Conservation (phyloP, 37 sponge, comb jelly and placozoan species). For the Agelas oroides region DNA sequence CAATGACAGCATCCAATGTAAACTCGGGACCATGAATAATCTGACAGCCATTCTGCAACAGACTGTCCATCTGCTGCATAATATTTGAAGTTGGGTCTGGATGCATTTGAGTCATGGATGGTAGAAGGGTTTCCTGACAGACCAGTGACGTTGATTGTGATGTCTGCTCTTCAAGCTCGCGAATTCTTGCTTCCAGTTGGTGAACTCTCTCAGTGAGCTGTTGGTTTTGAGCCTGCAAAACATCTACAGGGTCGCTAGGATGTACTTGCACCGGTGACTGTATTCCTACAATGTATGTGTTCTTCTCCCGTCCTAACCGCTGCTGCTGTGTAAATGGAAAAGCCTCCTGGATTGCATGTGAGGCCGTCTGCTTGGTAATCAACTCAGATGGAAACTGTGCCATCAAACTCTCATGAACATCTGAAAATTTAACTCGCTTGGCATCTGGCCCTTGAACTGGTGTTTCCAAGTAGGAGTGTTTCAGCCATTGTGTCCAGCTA, state of each 20-base stretch:
- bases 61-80: background rate
- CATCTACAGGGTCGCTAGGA: too few species aligned
- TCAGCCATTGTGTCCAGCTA: background rate
- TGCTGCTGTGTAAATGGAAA: background rate
- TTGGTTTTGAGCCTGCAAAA: too few species aligned
- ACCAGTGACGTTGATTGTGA: too few species aligned
- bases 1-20: background rate
- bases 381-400: background rate
- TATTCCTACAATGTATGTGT: too few species aligned
- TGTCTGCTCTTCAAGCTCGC: too few species aligned
- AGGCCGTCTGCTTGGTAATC: background rate
- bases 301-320: too few species aligned
- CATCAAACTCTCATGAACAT: background rate
- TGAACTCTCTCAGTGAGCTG: too few species aligned
- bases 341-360: background rate
- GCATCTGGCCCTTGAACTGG: background rate
- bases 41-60: background rate
- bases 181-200: too few species aligned
- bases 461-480: background rate
- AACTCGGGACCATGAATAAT: background rate
- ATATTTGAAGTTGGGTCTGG: background rate
- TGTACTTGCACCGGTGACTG: too few species aligned
- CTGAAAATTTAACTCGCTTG: background rate
- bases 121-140: too few species aligned
- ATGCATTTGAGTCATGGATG: too few species aligned